phyloP scores from a whole-genome alignment of 2,888 invertebrate genomes.

The Odontocerum albicorne region DNA sequence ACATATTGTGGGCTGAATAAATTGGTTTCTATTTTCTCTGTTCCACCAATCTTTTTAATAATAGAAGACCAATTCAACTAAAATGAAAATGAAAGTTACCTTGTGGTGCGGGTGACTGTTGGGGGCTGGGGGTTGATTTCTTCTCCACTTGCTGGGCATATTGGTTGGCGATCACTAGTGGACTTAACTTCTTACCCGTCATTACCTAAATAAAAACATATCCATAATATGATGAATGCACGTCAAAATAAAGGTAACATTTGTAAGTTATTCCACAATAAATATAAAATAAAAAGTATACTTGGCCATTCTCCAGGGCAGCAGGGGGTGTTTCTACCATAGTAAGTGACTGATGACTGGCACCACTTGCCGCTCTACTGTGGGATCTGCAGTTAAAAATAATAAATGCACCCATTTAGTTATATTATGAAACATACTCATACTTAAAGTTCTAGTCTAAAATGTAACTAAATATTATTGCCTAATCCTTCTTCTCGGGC shows the following conservation, averaged over 20 bases:
- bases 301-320: slow-evolving; percentile 57
- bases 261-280: too few relatives aligned
- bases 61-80: too few relatives aligned
- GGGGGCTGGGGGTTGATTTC: slow-evolving; percentile 38
- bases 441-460: too few relatives aligned
- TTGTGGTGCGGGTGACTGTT: slow-evolving; percentile 47
- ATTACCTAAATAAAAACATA: slow-evolving; percentile 42
- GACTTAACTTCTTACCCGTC: slow-evolving; percentile 47
- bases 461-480: too few relatives aligned
- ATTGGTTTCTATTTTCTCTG: too few relatives aligned
- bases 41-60: too few relatives aligned
- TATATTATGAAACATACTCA: too few relatives aligned
- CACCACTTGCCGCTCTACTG: slow-evolving; percentile 55
- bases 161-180: slow-evolving; percentile 54
- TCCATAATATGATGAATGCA: too few relatives aligned
- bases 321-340: slow-evolving; percentile 46
- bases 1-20: too few relatives aligned
- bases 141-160: slow-evolving; percentile 53
- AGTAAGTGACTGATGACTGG: slow-evolving; percentile 56
- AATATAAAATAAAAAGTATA: slow-evolving; percentile 36
- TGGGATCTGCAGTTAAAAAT: slow-evolving; percentile 54
- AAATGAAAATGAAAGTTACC: slow-evolving; percentile 40
- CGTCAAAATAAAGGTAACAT: slow-evolving; percentile 7
- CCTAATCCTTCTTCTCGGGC: too few relatives aligned
- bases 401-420: too few relatives aligned